Evolutionary conservation across 2,888 invertebrate species (phyloP), one percentile per base, ranked within the genome.

Genomic region (Spilosoma lubricipeda): DNA sequence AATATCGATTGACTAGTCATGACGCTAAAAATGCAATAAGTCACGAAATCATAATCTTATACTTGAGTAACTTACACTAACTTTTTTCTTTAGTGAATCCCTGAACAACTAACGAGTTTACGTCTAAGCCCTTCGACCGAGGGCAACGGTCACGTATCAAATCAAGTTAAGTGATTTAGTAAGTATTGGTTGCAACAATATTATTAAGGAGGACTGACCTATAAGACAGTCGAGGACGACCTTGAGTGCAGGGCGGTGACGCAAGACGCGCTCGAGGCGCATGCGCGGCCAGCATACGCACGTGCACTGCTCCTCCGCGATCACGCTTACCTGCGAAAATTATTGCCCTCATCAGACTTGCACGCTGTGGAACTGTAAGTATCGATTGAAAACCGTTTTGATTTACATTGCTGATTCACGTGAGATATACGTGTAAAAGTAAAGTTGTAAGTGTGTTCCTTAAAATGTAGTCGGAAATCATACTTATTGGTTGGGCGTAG

Each of bases 231-330:
- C 97, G 82, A 98, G 96, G 75, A 98, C 97, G 86, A 97, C 97
- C 91, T 97, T 97, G 85, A 98, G 96, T 87, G 97, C 96, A 27
- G 97, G 97, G 87, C 98, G 96, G 89, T 97, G 97, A 80, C 97
- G 96, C 81, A 98, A 96, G 81, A 98, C 97, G 76, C 97, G 96
- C 89, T 97, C 97, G 75, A 98, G 96, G 84, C 97, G 97, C 96
- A 97, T 96, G 86, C 98, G 96, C 78, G 97, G 97, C 98, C 98
- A 98, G 88, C 98, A 97, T 80, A 98, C 94, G 89, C 98, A 97
- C 85, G 97, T 96, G 93, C 97, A 97, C 83, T 97, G 97, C 89
- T 98, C 98, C 89, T 97, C 97, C 20, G 98, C 98, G 69, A 97
- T 96, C 86, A 98, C 97, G 77, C 97, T 97, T 87, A 98, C 98